Evolutionary conservation across 2,113 vertebrate species (phyloP).

Genomic region (Cheirogaleus medius): DNA sequence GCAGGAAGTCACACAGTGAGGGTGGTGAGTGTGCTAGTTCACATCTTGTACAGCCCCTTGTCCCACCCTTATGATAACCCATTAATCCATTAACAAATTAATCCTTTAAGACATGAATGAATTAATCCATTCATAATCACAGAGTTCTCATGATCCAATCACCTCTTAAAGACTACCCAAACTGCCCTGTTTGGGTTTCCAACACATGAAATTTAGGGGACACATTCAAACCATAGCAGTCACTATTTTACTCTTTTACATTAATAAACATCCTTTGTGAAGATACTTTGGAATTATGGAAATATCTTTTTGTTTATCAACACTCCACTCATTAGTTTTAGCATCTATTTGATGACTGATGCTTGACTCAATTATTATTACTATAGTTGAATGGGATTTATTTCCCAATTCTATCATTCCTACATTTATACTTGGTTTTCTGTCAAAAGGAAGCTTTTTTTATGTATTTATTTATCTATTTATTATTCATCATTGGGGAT

Average conservation of each 20-base stretch:
- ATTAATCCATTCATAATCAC: not conserved
- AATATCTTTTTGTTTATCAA: not conserved
- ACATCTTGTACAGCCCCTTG: not conserved
- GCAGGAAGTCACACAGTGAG: not conserved
- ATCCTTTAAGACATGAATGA: not conserved
- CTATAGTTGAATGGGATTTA: not conserved
- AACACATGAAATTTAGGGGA: not conserved
- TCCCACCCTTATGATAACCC: not conserved
- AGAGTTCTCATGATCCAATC: not conserved
- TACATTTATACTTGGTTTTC: not conserved
- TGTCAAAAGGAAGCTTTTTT: not conserved
- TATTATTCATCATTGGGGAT: not conserved
- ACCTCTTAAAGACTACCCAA: not conserved
- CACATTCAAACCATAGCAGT: not conserved
- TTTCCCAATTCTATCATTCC: not conserved
- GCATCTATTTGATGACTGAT: not conserved
- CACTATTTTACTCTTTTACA: not conserved
- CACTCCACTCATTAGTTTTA: not conserved
- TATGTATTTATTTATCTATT: not conserved
- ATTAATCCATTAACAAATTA: not conserved
- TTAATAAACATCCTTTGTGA: not conserved
- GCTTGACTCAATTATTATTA: not conserved
- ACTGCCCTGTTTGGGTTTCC: not conserved
- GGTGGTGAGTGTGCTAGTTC: not conserved
- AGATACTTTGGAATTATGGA: not conserved